A percentile compares a stretch with the other conserved stretches of the same genome.
These are phyloP conservation scores for Alces alces DNA, from an alignment of 2,113 vertebrate species.

Conservation along the genomic window DNA sequence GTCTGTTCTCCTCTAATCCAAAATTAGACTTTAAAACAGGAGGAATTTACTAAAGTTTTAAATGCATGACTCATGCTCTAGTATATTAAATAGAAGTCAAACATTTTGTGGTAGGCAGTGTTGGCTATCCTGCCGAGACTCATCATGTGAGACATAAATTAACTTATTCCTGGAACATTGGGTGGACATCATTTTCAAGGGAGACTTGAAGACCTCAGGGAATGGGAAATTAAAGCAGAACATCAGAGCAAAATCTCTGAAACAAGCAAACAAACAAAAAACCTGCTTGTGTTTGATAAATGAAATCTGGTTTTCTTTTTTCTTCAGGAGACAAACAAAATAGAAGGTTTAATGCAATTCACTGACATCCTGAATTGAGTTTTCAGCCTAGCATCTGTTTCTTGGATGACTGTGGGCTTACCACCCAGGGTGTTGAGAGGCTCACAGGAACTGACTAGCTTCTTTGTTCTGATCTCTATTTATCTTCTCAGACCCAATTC, in stretches of 20 bases:
- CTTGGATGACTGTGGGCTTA: slow-evolving; percentile 62
- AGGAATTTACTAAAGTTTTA: slow-evolving; percentile 21
- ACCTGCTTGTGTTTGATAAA: slow-evolving; percentile 37
- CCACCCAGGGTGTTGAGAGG: slow-evolving; percentile 67
- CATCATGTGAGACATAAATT: slow-evolving; percentile 5
- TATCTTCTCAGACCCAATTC: slow-evolving; percentile 67
- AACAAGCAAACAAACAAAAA: neutral
- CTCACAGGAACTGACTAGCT: slow-evolving; percentile 62
- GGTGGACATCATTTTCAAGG: neutral
- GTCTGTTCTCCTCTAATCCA: neutral
- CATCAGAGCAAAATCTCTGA: neutral
- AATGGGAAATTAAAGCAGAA: slow-evolving; percentile 45
- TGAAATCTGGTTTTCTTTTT: slow-evolving; percentile 23
- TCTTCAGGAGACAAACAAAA: slow-evolving; percentile 51
- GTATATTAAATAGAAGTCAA: neutral
- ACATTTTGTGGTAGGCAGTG: neutral
- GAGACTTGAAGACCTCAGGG: neutral
- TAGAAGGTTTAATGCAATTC: slow-evolving; percentile 47
- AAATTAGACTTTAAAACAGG: slow-evolving; percentile 28
- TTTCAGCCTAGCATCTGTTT: slow-evolving; percentile 64
- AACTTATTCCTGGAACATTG: slow-evolving; percentile 34
- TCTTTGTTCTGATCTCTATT: slow-evolving; percentile 75
- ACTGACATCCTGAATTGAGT: slow-evolving; percentile 54
- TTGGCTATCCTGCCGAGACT: neutral
- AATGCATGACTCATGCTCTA: neutral